Evolutionary conservation across 2,113 vertebrate species (phyloP).

Genomic region (Onychostruthus taczanowskii): DNA sequence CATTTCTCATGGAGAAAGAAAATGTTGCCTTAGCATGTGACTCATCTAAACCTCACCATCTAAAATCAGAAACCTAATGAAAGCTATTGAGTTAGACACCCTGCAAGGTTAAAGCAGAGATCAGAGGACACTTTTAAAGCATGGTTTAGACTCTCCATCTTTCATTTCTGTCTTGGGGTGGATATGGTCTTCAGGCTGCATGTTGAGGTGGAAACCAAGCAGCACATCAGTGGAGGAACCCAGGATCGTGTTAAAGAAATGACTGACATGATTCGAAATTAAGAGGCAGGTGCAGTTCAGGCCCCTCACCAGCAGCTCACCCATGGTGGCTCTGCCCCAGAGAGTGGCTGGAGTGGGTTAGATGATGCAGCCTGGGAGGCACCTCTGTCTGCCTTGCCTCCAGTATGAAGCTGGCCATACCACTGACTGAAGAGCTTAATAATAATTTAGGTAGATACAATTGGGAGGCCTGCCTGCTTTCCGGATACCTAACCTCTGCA

Average conservation of each 20-base stretch:
- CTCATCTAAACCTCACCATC: background rate
- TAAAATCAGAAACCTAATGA: background rate
- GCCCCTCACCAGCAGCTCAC: background rate
- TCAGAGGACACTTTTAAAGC: background rate
- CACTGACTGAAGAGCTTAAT: background rate
- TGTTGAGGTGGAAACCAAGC: background rate
- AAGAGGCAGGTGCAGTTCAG: background rate
- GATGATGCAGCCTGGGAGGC: fast-evolving
- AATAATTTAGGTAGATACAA: background rate
- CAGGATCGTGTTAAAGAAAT: background rate
- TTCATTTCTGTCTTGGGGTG: background rate
- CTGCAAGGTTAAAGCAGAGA: background rate
- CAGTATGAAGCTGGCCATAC: background rate
- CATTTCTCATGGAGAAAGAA: background rate
- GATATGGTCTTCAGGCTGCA: background rate
- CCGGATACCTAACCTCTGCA: background rate
- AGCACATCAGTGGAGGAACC: background rate
- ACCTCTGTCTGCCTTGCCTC: background rate
- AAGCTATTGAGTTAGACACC: background rate
- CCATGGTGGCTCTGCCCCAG: fast-evolving
- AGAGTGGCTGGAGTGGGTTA: background rate
- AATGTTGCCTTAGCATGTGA: background rate
- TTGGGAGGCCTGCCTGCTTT: background rate
- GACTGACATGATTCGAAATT: background rate
- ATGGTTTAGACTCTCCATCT: background rate